phyloP scores from a whole-genome alignment of 2,797 vertebrate genomes.

The Sternarchorhynchus goeldii region DNA sequence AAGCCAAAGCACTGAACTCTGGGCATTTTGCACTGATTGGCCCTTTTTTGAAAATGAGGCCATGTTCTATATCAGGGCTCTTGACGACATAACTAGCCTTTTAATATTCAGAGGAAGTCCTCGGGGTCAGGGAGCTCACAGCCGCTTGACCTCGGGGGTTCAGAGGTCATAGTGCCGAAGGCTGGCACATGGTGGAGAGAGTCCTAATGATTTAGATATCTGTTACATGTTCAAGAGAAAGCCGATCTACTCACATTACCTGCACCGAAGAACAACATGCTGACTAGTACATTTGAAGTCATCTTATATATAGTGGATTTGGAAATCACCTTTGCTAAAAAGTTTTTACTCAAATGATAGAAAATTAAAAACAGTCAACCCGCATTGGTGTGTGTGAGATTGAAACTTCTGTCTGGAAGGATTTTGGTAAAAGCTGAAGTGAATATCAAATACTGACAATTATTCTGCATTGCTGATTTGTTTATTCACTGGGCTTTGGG shows the following conservation, averaged over 20 bases:
- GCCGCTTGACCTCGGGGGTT: conserved; percentile 84
- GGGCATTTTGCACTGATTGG: conserved; percentile 71
- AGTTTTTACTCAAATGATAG: conserved; percentile 52
- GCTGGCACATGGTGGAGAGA: conserved; percentile 88
- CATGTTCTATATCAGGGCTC: conserved; percentile 84
- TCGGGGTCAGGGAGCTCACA: conserved; percentile 84
- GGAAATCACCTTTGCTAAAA: conserved; percentile 49
- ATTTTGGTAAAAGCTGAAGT: conserved; percentile 26
- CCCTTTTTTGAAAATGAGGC: conserved; percentile 79
- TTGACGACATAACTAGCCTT: conserved; percentile 79
- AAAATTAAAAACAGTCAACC: conserved; percentile 70
- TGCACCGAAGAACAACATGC: conserved; percentile 76
- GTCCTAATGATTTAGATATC: conserved; percentile 98
- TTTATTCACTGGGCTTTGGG: conserved; percentile 67
- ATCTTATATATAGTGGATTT: not conserved
- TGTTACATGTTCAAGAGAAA: conserved; percentile 92
- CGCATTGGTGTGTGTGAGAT: conserved; percentile 31
- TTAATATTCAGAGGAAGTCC: conserved; percentile 89
- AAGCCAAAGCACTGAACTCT: conserved; percentile 62
- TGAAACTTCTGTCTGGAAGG: conserved; percentile 18
- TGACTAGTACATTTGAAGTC: conserved; percentile 67
- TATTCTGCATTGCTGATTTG: conserved; percentile 45
- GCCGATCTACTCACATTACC: conserved; percentile 78
- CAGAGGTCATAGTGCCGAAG: conserved; percentile 84
- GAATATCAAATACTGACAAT: conserved; percentile 44